These are phyloP conservation scores for Vanessa tameamea DNA, from an alignment of 1,140 invertebrate genomes.

Conservation along the genomic window DNA sequence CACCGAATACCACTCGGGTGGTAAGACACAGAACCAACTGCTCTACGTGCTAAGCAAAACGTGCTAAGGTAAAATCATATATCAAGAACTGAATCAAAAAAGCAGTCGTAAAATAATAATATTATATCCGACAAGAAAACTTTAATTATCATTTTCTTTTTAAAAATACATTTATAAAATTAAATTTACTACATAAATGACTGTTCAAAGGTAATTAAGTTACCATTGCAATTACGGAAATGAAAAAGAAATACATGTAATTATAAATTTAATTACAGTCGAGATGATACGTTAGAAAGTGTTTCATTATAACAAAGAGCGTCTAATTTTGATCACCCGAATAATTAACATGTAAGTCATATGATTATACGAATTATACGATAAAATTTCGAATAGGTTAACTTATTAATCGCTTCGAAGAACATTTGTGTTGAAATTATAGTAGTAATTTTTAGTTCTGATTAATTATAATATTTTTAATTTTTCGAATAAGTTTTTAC, in stretches of 20 bases:
- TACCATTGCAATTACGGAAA: slow-evolving; percentile 5
- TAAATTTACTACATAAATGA: background rate
- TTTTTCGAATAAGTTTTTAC: no score
- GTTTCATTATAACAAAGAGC: slow-evolving; percentile 8
- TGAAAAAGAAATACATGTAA: slow-evolving; percentile 18
- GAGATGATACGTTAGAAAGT: slow-evolving; percentile 28
- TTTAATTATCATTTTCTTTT: no score
- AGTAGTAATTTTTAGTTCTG: background rate
- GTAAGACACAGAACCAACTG: no score
- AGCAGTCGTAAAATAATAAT: no score
- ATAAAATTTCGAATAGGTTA: background rate
- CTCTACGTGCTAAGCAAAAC: no score
- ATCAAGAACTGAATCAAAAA: no score
- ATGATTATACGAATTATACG: background rate
- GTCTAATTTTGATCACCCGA: background rate
- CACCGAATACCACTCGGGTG: no score
- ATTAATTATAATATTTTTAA: background rate
- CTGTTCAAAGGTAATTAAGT: slow-evolving; percentile 22
- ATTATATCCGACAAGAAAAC: no score
- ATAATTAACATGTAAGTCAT: slow-evolving; percentile 7
- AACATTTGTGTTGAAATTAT: background rate
- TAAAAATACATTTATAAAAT: no score
- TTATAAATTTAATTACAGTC: slow-evolving; percentile 19
- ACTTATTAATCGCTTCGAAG: background rate
- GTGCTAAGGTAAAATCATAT: no score